Percentiles rank a stretch among this genome's conserved stretches.
These are phyloP conservation scores for Lepidurus apus DNA, from an alignment of 1,140 invertebrate species.

Conservation along the genomic window DNA sequence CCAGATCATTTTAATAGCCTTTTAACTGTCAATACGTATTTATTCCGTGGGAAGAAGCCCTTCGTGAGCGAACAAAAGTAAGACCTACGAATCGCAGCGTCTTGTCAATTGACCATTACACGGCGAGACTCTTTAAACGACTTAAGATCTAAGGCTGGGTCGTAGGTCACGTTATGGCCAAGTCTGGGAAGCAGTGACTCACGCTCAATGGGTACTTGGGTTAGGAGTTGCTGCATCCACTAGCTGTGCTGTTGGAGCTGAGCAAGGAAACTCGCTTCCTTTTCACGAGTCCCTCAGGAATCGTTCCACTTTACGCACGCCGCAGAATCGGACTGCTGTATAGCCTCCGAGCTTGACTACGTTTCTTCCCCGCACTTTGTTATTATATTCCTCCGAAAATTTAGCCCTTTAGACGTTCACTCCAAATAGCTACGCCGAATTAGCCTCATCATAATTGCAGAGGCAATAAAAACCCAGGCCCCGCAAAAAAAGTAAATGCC, in stretches of 20 bases:
- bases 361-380: neutral
- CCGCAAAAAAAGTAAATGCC: too few species aligned
- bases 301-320: constrained; percentile 20
- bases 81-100: neutral
- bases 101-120: constrained; percentile 5
- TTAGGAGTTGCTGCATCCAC: neutral
- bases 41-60: neutral
- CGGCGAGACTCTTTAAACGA: neutral
- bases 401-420: neutral
- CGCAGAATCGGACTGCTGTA: neutral
- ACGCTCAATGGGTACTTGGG: constrained; percentile 16
- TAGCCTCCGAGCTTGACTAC: neutral
- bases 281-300: neutral
- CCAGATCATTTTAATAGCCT: neutral
- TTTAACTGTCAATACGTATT: constrained; percentile 7
- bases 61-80: neutral
- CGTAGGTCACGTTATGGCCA: constrained; percentile 13
- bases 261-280: constrained; percentile 21
- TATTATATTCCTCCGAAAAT: neutral
- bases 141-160: neutral
- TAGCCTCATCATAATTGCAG: too few species aligned
- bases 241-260: constrained; percentile 1
- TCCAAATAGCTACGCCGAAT: too few species aligned
- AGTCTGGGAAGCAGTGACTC: constrained; percentile 17
- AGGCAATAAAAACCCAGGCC: too few species aligned